Percentiles rank a stretch among this genome's conserved stretches.
phyloP scores from a whole-genome alignment of 2,888 invertebrate genomes.

The Rhingia rostrata region DNA sequence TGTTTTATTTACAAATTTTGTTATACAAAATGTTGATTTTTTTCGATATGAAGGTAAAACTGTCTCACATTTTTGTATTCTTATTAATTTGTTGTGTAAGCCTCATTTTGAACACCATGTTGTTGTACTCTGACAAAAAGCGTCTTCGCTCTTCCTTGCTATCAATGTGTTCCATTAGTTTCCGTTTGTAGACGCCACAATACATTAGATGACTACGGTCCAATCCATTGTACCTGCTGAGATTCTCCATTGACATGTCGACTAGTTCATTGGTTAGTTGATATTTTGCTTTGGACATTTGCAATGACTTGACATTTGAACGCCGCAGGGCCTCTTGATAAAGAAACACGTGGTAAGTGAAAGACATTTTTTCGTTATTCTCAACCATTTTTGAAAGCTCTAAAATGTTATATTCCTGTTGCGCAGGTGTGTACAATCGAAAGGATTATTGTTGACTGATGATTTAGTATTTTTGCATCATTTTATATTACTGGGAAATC shows the following conservation, averaged over 20 bases:
- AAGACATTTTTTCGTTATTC: not conserved
- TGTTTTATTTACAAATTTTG: too few species aligned
- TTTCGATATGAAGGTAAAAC: too few species aligned
- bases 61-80: too few species aligned
- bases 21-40: too few species aligned
- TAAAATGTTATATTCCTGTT: too few species aligned
- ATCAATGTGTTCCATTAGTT: not conserved
- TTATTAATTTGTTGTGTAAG: too few species aligned
- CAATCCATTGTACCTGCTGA: not conserved
- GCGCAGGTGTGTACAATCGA: too few species aligned
- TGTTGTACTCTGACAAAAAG: too few species aligned
- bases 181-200: not conserved
- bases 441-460: too few species aligned
- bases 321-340: not conserved
- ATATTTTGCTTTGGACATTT: conserved; percentile 1
- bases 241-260: not conserved
- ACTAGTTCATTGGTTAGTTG: not conserved
- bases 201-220: not conserved
- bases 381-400: not conserved
- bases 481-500: too few species aligned
- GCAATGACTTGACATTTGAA: not conserved
- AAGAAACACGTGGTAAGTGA: not conserved
- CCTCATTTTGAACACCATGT: too few species aligned
- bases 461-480: too few species aligned
- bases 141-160: not conserved